phyloP scores from a whole-genome alignment of 2,797 vertebrate genomes.

The Paratrypauchen microcephalus region DNA sequence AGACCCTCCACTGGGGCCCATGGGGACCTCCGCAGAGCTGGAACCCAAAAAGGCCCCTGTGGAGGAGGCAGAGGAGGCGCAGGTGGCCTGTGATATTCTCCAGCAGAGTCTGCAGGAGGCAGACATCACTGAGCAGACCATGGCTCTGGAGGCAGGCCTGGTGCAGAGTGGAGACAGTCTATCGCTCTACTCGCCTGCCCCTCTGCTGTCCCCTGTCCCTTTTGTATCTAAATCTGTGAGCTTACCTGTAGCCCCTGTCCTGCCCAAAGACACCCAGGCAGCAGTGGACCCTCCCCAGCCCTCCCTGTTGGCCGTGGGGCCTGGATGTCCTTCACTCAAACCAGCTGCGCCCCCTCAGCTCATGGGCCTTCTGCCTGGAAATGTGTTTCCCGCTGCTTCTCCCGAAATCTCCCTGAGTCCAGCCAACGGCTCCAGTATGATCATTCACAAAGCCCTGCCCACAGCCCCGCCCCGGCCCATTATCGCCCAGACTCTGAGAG shows the following conservation, averaged over 20 bases:
- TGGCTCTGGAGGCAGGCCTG: constrained; percentile 79
- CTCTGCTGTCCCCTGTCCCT: constrained; percentile 59
- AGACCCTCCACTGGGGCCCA: constrained; percentile 48
- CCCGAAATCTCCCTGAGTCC: constrained; percentile 74
- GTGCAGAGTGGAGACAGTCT: constrained; percentile 63
- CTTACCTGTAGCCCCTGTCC: constrained; percentile 52
- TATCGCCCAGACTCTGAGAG: constrained; percentile 63
- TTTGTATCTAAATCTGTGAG: constrained; percentile 71
- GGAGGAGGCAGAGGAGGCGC: constrained; percentile 64
- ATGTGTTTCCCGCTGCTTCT: constrained; percentile 75
- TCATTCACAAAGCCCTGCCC: constrained; percentile 75
- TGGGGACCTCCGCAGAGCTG: constrained; percentile 43
- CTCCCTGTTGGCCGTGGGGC: constrained; percentile 78
- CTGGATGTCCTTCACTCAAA: constrained; percentile 79
- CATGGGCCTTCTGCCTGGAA: constrained; percentile 80
- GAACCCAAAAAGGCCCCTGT: constrained; percentile 60
- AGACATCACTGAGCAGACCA: constrained; percentile 83
- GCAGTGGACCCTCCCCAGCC: constrained; percentile 82
- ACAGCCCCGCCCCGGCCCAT: constrained; percentile 63
- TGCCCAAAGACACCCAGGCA: constrained; percentile 80
- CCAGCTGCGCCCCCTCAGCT: constrained; percentile 77
- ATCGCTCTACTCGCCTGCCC: constrained; percentile 72
- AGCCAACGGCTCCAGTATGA: constrained; percentile 75
- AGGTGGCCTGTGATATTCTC: constrained; percentile 80
- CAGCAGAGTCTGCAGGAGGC: constrained; percentile 84